Conservation (phyloP, 2,113 vertebrate genomes). For the Oxygymnocypris stewartii region DNA sequence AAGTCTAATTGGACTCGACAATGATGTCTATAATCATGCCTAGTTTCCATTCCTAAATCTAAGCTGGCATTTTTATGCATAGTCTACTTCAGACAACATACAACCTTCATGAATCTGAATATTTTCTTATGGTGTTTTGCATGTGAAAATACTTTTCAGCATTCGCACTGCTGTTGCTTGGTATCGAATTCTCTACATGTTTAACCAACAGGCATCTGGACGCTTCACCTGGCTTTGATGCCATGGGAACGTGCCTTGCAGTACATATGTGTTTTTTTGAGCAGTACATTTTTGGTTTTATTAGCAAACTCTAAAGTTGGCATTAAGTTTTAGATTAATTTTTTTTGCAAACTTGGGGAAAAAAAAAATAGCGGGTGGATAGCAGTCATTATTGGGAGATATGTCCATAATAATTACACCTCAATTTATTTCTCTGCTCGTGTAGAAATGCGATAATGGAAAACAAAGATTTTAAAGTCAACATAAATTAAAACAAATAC, state of each 20-base stretch:
- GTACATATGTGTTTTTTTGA: conserved; percentile 21
- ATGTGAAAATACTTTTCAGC: conserved; percentile 21
- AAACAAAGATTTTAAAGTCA: too few relatives aligned
- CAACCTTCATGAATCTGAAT: background rate
- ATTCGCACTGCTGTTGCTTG: conserved; percentile 12
- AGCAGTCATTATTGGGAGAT: too few relatives aligned
- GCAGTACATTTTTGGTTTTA: background rate
- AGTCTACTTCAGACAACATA: conserved; percentile 14
- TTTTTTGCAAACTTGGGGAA: too few relatives aligned
- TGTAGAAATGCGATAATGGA: too few relatives aligned
- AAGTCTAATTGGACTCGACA: background rate
- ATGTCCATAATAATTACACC: too few relatives aligned
- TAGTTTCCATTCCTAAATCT: conserved; percentile 17
- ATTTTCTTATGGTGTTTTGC: conserved; percentile 4
- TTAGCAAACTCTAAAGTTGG: background rate
- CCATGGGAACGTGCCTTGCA: conserved; percentile 23
- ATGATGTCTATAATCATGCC: background rate
- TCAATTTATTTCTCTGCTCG: too few relatives aligned
- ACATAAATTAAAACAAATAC: too few relatives aligned
- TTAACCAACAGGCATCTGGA: conserved; percentile 23
- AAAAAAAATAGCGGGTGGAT: too few relatives aligned
- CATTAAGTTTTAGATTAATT: background rate
- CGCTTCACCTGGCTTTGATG: conserved; percentile 21
- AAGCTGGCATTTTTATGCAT: background rate
- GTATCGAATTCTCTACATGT: conserved; percentile 18